Evolutionary conservation across 2,888 invertebrate species (phyloP).

Genomic region (Pyralis farinalis): DNA sequence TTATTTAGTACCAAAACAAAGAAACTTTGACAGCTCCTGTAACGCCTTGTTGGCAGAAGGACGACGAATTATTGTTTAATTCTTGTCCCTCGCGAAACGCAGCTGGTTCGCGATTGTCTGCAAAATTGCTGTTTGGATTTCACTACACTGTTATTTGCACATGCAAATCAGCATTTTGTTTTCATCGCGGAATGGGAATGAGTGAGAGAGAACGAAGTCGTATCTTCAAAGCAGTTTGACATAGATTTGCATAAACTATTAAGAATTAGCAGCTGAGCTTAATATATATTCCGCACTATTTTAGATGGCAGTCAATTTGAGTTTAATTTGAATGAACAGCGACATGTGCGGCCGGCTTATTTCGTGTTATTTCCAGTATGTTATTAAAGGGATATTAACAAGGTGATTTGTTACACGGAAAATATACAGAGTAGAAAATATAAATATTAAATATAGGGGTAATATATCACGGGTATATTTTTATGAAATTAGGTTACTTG

Average conservation of each 20-base stretch:
- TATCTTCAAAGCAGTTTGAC: slow-evolving; percentile 36
- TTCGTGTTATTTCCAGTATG: slow-evolving; percentile 12
- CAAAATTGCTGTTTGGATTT: slow-evolving; percentile 75
- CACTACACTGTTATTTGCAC: slow-evolving; percentile 75
- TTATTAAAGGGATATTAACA: slow-evolving; percentile 9
- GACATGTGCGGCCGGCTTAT: slow-evolving; percentile 27
- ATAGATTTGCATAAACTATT: slow-evolving; percentile 74
- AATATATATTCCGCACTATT: slow-evolving; percentile 40
- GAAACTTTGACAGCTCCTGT: too few relatives aligned
- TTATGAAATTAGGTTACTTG: too few relatives aligned
- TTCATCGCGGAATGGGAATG: slow-evolving; percentile 49
- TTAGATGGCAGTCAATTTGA: slow-evolving; percentile 29
- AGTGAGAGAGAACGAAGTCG: slow-evolving; percentile 27
- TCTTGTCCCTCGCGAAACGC: slow-evolving; percentile 49
- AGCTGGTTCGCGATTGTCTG: slow-evolving; percentile 68
- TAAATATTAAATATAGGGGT: too few relatives aligned
- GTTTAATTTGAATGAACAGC: slow-evolving; percentile 25
- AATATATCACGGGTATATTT: too few relatives aligned
- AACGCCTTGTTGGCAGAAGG: slow-evolving; percentile 39
- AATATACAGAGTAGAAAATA: not conserved
- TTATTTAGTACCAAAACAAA: too few relatives aligned
- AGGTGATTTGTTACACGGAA: slow-evolving; percentile 16
- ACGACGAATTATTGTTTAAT: slow-evolving; percentile 70
- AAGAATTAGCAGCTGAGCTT: slow-evolving; percentile 64
- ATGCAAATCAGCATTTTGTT: slow-evolving; percentile 79